Evolutionary conservation across 53 echinoderm and acorn worm genomes (phyloP).

Genomic region (Paracentrotus lividus): DNA sequence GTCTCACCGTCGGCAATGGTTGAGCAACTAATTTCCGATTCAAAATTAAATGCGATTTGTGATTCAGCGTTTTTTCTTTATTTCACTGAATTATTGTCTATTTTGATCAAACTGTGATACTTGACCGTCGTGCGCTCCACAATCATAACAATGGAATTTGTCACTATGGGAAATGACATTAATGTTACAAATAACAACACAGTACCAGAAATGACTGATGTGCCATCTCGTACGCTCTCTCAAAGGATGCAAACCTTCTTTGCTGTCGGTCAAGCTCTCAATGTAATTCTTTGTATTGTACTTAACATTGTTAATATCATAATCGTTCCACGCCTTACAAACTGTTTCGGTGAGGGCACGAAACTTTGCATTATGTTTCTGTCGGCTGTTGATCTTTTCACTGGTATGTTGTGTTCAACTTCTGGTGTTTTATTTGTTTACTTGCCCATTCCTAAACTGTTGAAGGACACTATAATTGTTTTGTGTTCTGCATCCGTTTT

Average conservation of each 20-base stretch:
- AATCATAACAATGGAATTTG: neutral
- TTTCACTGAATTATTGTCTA: neutral
- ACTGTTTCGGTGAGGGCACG: slow-evolving; percentile 43
- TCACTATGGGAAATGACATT: neutral
- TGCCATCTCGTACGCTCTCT: neutral
- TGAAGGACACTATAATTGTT: neutral
- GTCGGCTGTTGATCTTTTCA: slow-evolving; percentile 8
- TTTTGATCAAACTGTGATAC: too few relatives aligned
- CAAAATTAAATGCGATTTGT: too few relatives aligned
- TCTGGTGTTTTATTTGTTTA: slow-evolving; percentile 44
- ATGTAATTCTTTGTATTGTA: neutral
- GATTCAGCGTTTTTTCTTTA: too few relatives aligned
- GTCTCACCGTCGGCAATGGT: too few relatives aligned
- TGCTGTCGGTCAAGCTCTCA: neutral
- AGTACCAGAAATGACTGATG: neutral
- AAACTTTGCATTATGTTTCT: slow-evolving; percentile 18
- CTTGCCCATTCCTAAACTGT: neutral
- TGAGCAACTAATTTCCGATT: too few relatives aligned
- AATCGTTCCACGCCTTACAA: slow-evolving; percentile 6
- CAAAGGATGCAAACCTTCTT: neutral
- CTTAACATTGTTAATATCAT: slow-evolving; percentile 29
- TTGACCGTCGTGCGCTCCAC: neutral
- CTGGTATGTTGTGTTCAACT: slow-evolving; percentile 45
- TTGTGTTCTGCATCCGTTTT: slow-evolving; percentile 48
- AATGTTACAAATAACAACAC: neutral